Base-by-base conservation (phyloP, 2,888 invertebrate species). In the Rhingia campestris region DNA sequence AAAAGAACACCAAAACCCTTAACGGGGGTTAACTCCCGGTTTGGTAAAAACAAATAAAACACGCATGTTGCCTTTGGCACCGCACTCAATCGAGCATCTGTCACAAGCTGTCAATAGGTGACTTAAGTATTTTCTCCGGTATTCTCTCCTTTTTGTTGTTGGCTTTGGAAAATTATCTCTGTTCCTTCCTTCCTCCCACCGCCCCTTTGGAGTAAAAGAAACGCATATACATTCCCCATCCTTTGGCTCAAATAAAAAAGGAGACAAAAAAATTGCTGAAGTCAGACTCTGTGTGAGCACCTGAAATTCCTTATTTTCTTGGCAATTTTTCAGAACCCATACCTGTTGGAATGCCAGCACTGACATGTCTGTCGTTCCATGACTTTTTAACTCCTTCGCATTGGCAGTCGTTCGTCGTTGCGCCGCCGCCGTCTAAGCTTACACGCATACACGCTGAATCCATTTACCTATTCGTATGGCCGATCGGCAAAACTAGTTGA, bases 301-400 rank as follows among this genome's bases (percentile, higher is more conserved):
- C 84, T 80, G 80, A 75, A 85, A 81, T 85, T 81, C 85, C 85
- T 85, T 85, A 81, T 84, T 80, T 66, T 75, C 80, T 80, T 84
- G 74, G 84, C 80, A 80, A 84, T 84, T 84, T 84, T 84, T 84
- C 84, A 84, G 74, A 85, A 75, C 63, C 75, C 64, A 80, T 85
- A 85, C 81, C 85, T 81, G 75, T 72, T 75, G 85, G 81, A 76
- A 85, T 85, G 81, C 76, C 75, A 75, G 30, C 54, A 59, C 41
- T 81, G 75, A 85, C 73, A 74, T 76, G 76, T 61, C 81, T 72
- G 75, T 76, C 81, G 69, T 76, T 67, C 53, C 67, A 70, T 67
- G 70, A 54, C 64, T 66, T 66, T 59, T 67, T 58, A 85, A 85
- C 85, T 85, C 85, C 85, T 85, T 85, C 85, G 81, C 84, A 85